Evolutionary conservation across 2,888 invertebrate genomes (phyloP).

Genomic region (Rhamnusium bicolor): DNA sequence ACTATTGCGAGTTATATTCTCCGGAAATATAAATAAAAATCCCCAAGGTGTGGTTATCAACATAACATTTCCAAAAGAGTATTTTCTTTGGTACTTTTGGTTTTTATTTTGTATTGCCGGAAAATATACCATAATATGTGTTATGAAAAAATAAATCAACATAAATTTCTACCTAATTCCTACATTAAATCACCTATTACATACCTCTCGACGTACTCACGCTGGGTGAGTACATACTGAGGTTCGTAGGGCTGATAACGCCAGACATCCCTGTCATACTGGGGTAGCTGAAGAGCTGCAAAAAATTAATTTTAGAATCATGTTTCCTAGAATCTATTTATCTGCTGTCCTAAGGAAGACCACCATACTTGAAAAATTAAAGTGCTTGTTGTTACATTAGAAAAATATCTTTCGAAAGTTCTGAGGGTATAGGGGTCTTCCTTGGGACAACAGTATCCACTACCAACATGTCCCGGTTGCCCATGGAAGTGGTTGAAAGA

Average conservation of each 20-base stretch:
- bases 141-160: not conserved
- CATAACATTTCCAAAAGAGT: too few relatives aligned
- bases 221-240: constrained; percentile 86
- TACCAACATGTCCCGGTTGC: constrained; percentile 86
- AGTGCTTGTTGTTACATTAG: not conserved
- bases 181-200: not conserved
- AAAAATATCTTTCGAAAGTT: not conserved
- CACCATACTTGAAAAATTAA: constrained; percentile 23
- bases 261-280: constrained; percentile 90
- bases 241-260: constrained; percentile 90
- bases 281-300: constrained; percentile 94
- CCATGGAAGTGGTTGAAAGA: constrained; percentile 95
- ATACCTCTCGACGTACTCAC: constrained; percentile 79
- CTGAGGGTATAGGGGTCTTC: constrained; percentile 43
- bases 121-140: too few relatives aligned
- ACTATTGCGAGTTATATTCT: too few relatives aligned
- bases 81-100: too few relatives aligned
- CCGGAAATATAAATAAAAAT: too few relatives aligned
- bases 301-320: constrained; percentile 50
- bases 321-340: constrained; percentile 41
- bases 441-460: constrained; percentile 63
- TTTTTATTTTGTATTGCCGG: too few relatives aligned
- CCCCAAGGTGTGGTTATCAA: too few relatives aligned
- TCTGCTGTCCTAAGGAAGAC: constrained; percentile 46
- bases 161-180: not conserved